These are phyloP conservation scores for Linnaemya vulpina DNA, from an alignment of 2,888 invertebrate genomes.

Conservation along the genomic window DNA sequence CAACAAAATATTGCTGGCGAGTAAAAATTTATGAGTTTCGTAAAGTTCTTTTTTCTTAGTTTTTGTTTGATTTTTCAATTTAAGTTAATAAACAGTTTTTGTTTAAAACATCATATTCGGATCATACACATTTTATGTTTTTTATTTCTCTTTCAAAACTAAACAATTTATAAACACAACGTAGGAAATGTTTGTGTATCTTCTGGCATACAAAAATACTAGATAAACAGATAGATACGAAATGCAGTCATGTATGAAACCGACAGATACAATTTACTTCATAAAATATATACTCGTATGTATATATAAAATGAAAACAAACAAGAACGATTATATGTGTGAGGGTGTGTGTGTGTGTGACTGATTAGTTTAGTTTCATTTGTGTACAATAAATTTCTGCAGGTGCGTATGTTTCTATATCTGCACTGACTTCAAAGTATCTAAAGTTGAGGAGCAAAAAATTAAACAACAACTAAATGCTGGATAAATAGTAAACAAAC, in stretches of 20 bases:
- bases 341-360: slow-evolving; percentile 11
- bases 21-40: slow-evolving; percentile 5
- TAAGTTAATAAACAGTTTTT: slow-evolving; percentile 21
- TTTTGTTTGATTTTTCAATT: slow-evolving; percentile 25
- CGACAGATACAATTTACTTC: slow-evolving; percentile 25
- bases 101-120: slow-evolving; percentile 6
- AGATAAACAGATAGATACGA: slow-evolving; percentile 6
- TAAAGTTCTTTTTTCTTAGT: neutral
- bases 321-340: neutral
- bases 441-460: neutral
- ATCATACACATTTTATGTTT: slow-evolving; percentile 11
- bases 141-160: slow-evolving; percentile 1
- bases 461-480: slow-evolving; percentile 9
- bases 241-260: neutral
- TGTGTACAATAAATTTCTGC: slow-evolving; percentile 8
- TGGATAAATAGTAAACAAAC: slow-evolving; percentile 20
- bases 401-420: slow-evolving; percentile 5
- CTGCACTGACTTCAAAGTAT: neutral
- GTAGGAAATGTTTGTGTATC: slow-evolving; percentile 15
- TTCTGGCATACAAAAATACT: neutral
- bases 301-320: neutral
- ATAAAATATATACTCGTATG: slow-evolving; percentile 20
- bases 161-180: slow-evolving; percentile 40
- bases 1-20: neutral
- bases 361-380: slow-evolving; percentile 23